Percentiles rank a stretch among this genome's conserved stretches.
These are phyloP conservation scores for Erethizon dorsatum DNA, from an alignment of 2,797 vertebrate species.

Conservation along the genomic window DNA sequence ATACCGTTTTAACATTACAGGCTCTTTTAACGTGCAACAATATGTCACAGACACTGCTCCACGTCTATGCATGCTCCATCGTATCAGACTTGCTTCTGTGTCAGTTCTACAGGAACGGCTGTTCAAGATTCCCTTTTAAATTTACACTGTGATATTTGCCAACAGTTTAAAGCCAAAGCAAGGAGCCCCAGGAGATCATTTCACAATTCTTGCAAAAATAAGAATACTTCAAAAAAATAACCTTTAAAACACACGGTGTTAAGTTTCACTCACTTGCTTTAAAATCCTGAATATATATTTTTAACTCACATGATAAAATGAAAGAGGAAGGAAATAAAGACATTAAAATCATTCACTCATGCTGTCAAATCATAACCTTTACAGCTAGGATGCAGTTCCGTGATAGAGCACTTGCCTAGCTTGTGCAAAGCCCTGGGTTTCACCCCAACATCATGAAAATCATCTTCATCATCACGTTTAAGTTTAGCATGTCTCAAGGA, in stretches of 20 bases:
- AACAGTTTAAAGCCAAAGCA: slow-evolving; percentile 59
- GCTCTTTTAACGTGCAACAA: background rate
- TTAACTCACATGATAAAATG: slow-evolving; percentile 56
- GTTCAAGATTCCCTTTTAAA: slow-evolving; percentile 11
- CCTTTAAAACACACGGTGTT: slow-evolving; percentile 56
- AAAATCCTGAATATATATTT: slow-evolving; percentile 58
- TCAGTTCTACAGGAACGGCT: background rate
- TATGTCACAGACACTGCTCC: background rate
- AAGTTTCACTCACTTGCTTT: slow-evolving; percentile 66
- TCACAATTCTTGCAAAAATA: slow-evolving; percentile 58
- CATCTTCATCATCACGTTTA: background rate
- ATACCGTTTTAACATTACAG: background rate
- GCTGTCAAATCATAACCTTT: background rate
- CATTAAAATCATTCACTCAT: slow-evolving; percentile 18
- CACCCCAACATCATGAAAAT: background rate
- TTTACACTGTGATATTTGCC: slow-evolving; percentile 32
- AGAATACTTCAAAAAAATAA: slow-evolving; percentile 70
- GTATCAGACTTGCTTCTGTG: background rate
- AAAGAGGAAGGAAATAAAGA: slow-evolving; percentile 46
- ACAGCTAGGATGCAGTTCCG: background rate
- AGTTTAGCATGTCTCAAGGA: background rate
- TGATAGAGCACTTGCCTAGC: background rate
- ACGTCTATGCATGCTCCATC: background rate
- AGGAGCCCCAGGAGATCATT: slow-evolving; percentile 7
- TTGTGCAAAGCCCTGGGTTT: background rate